Evolutionary conservation across 1,140 invertebrate species (phyloP), one percentile per base, ranked within the genome.

Genomic region (Carposina sasakii): DNA sequence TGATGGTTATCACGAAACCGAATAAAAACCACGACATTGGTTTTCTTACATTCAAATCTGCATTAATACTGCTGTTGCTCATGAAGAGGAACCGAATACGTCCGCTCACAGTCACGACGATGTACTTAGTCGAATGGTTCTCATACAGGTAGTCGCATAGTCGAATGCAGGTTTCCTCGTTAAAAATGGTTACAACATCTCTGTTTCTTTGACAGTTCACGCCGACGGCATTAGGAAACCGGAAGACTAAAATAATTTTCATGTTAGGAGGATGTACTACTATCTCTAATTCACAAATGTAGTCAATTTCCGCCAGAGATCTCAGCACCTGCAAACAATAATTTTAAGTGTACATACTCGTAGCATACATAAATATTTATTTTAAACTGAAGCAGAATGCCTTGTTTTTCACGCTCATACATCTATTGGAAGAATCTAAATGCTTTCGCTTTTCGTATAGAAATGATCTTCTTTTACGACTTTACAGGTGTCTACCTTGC

Each of bases 11-110:
- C n/a, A n/a, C n/a, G n/a, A n/a, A n/a, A n/a, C n/a, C n/a, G n/a
- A n/a, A n/a, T n/a, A n/a, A n/a, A n/a, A n/a, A n/a, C n/a, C n/a
- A n/a, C n/a, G n/a, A n/a, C n/a, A n/a, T n/a, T n/a, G n/a, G n/a
- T 28, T 23, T 31, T 50, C 70, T 67, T 52, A 77, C 77, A 51
- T 73, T 68, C 20, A 82, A 63, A 55, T 82, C 72, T 8, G 60
- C 34, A 52, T 79, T 82, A 17, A 79, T 64, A 40, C 74, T 79
- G 58, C 73, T 79, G 24, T 82, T 82, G 39, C 75, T 82, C 15
- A 67, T 33, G 36, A 79, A 82, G 12, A 59, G 53, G 33, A 82
- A 72, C 5, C 65, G 44, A 4, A 82, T 49, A 10, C 65, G 67
- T 9, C 54, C 59, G 21, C 30, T 57, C 2, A 75, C 56, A 1